Evolutionary conservation across 2,113 vertebrate genomes (phyloP), one percentile per base, ranked within the genome.

Genomic region (Trogon melanurus): DNA sequence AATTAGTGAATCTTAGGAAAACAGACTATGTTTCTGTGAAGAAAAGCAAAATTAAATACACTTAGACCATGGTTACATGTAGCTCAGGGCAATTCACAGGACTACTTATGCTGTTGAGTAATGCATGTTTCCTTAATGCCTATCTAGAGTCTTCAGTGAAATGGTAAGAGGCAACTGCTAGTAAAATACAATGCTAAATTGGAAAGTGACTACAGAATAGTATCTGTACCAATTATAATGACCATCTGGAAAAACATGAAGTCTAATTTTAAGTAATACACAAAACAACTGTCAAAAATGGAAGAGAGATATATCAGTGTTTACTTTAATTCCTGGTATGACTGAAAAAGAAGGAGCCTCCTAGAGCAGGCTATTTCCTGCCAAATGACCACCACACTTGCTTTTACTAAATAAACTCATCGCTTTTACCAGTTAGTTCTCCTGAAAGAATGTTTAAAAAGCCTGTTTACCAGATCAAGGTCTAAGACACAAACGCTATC

Each of bases 301-400:
- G 16, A 23, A 72, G 6, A 75, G 2, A 57, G 9, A 41, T 41
- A 13, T 6, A 16, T 44, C 25, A 56, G 18, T 5, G 9, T 34
- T 34, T 7, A 2, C 45, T 67, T 76, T 80, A n/a, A 53, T 9
- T 65, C 54, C 34, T 44, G 20, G 53, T n/a, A 36, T 3, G 7
- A 38, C 51, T n/a, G 5, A 36, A 72, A 56, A 54, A 85, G 12
- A 6, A 83, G 15, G 0, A 36, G 17, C 9, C 32, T 82, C 34
- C 26, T 18, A 54, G 6, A 65, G 13, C 23, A 58, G 32, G 5
- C 5, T 13, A 5, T 23, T 72, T 69, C 26, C 47, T 50, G 34
- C 50, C 11, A 78, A 15, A 5, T 53, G 6, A 36, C n/a, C 15
- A 19, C 19, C n/a, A 38, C 0, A 0, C 22, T 69, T 32, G 10